Conservation (phyloP, 64 coral and sea anemone species). For the Trachythela sp. region DNA sequence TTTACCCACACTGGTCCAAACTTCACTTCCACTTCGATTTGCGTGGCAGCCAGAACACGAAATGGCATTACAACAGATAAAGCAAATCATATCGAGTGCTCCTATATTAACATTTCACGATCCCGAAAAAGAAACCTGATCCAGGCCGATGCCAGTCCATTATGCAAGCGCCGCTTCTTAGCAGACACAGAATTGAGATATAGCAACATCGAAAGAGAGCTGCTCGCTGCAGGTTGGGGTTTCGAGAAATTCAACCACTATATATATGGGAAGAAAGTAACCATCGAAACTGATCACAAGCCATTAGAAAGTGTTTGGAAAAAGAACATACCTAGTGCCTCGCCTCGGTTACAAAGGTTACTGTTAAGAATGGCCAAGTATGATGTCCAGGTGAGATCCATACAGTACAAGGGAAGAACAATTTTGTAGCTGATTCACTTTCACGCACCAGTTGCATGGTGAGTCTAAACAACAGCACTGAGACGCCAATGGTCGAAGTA, state of each 20-base stretch:
- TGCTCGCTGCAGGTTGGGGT: background rate
- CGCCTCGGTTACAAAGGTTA: background rate
- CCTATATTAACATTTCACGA: conserved; percentile 8
- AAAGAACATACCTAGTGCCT: background rate
- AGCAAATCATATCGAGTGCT: background rate
- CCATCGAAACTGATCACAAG: background rate
- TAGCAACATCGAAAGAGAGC: conserved; percentile 1
- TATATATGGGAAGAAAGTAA: conserved; percentile 4
- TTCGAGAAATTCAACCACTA: conserved; percentile 25
- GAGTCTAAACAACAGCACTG: background rate
- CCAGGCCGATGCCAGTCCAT: background rate
- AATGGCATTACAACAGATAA: background rate
- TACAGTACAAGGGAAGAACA: background rate
- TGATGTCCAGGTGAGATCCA: background rate
- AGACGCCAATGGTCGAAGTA: background rate
- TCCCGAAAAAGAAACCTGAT: conserved; percentile 4
- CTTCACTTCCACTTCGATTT: background rate
- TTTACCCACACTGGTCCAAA: conserved; percentile 9
- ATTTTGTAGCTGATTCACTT: background rate
- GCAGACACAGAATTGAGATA: background rate
- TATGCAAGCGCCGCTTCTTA: background rate
- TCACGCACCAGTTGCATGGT: background rate
- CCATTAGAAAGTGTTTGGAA: background rate
- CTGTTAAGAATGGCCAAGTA: background rate
- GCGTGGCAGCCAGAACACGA: conserved; percentile 1